Evolutionary conservation across 2,797 vertebrate species (phyloP).

Genomic region (Lagorchestes hirsutus): DNA sequence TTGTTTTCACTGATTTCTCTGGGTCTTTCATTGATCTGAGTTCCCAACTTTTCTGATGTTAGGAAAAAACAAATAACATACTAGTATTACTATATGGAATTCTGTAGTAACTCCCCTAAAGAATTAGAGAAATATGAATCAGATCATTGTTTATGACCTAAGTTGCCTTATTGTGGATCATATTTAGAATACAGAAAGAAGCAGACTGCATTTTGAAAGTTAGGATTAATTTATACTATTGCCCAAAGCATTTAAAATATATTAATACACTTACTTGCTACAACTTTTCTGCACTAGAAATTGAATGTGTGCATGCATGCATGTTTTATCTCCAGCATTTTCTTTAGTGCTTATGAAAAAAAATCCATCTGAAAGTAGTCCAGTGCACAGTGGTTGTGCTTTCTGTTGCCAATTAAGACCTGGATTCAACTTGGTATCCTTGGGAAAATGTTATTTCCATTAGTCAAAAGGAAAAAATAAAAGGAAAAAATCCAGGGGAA

Average conservation of each 20-base stretch:
- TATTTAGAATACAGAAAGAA: conserved; percentile 34
- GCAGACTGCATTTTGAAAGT: conserved; percentile 21
- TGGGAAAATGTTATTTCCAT: conserved; percentile 81
- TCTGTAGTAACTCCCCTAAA: neutral
- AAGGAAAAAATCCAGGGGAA: conserved; percentile 3
- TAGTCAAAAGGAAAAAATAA: conserved; percentile 47
- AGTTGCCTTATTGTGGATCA: conserved; percentile 36
- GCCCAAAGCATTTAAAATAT: conserved; percentile 50
- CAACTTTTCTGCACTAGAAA: conserved; percentile 33
- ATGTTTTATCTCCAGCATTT: conserved; percentile 67
- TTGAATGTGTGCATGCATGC: neutral
- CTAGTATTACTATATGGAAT: neutral
- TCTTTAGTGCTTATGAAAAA: conserved; percentile 70
- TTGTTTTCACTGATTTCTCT: neutral
- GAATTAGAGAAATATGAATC: neutral
- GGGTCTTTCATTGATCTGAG: rapidly evolving
- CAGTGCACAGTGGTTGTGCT: conserved; percentile 69
- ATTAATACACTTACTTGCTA: neutral
- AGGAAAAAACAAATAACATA: neutral
- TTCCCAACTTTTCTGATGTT: neutral
- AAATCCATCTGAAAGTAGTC: conserved; percentile 79
- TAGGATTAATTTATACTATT: conserved; percentile 44
- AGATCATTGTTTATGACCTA: neutral
- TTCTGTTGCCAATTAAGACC: conserved; percentile 82
- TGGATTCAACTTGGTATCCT: conserved; percentile 62